Evolutionary conservation across 2,888 invertebrate species (phyloP), one percentile per base, ranked within the genome.

Genomic region (Apotomis betuletana): DNA sequence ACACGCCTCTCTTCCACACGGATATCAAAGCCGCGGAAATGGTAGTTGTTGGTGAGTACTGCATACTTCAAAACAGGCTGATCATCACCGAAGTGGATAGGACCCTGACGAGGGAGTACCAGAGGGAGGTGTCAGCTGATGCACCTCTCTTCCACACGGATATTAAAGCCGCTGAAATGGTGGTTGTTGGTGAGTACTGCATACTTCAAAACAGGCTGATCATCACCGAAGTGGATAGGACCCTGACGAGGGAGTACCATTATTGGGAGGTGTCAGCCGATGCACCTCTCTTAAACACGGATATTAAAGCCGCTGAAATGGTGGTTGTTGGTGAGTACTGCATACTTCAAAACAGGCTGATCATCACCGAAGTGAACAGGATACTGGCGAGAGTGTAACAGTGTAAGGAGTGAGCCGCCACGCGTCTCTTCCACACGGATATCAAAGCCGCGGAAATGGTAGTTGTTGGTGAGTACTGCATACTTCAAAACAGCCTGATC

Each of bases 181-280:
- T 95, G 67, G 95, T 96, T 62, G 96, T 94, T 77, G 95, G 94
- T 94, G 74, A 85, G 92, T 85, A 52, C 46, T 59, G 3, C 27
- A 27, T 27, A 27, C 27, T 27, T 2, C 94, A 94, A 77, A 94
- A 95, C 79, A 92, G 95, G 74, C 96, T 96, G 79, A 95, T 95
- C 8, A 86, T 96, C 75, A 94, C 94, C 15, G 94, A 96, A 77
- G 95, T 96, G 57, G 95, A 94, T 78, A 89, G 95, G 44, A 94
- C 95, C 0, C 89, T 96, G 76, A 95, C 96, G 0, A 96, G 96
- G 4, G 91, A 93, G 75, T 96, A 96, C 87, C 96, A 95, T 87
- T 96, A 95, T 87, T 96, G 96, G 80, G 96, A 96, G 80, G 96
- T 96, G 46, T 95, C 96, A 0, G 96, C 96, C 0, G 96, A 96